Evolutionary conservation across 1,140 invertebrate species (phyloP).

Genomic region (Subanguina moxae): DNA sequence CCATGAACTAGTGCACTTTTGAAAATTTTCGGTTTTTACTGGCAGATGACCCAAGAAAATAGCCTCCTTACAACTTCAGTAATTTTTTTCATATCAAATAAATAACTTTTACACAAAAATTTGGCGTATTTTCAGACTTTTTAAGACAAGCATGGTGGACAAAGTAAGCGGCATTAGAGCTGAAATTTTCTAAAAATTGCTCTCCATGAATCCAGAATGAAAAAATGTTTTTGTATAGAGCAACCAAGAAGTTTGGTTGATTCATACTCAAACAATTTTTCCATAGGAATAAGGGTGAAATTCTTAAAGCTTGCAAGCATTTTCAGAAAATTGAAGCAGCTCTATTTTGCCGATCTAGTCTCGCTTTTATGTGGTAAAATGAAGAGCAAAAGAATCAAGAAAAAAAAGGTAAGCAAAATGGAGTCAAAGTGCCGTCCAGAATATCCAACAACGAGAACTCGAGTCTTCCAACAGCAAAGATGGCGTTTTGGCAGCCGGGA

Average conservation of each 20-base stretch:
- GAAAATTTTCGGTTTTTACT: no score
- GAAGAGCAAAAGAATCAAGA: background rate
- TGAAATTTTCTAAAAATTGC: background rate
- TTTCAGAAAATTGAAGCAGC: background rate
- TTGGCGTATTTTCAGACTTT: conserved; percentile 1
- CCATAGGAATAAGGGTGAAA: background rate
- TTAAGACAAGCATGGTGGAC: background rate
- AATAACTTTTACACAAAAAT: conserved; percentile 2
- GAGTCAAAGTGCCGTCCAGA: conserved; percentile 1
- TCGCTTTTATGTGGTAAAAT: conserved; percentile 1
- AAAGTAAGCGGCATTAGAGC: background rate
- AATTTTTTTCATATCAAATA: background rate
- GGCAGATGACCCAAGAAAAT: no score
- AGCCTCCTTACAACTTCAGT: background rate
- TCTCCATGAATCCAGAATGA: no score
- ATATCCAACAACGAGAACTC: background rate
- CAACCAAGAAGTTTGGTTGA: background rate
- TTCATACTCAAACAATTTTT: background rate
- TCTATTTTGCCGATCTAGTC: background rate
- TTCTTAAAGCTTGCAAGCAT: conserved; percentile 1
- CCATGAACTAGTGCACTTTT: no score
- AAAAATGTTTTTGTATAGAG: no score
- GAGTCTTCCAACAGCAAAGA: no score
- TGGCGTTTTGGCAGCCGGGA: no score
- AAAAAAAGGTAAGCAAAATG: background rate